Evolutionary conservation across 30 jellyfish, hydroid and myxozoan genomes (phyloP), one percentile per base, ranked within the genome.

Genomic region (Chrysaora quinquecirrha): DNA sequence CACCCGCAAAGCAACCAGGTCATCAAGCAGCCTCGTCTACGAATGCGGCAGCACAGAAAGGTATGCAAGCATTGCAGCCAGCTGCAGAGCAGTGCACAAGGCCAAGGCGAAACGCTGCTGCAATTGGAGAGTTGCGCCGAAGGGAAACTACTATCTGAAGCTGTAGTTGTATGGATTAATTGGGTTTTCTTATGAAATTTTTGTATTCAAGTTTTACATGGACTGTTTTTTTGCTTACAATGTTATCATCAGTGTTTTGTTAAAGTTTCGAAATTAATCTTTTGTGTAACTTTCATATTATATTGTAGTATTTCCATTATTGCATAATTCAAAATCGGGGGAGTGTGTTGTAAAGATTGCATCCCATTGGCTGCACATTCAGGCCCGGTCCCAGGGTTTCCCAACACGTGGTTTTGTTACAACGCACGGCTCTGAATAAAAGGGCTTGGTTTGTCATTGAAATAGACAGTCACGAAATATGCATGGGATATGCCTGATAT

Each of bases 91-190:
- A 34, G 12, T 3, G 12, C 69, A 27, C 9, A 25, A 69, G 82
- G 82, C 82, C 82, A 24, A 69, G 82, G 34, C 72, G 82, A 33
- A 69, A 69, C 25, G 82, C 82, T n/a, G 82, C 82, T 12, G 71
- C 20, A 69, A 69, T 69, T 12, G 82, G 82, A 31, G 71, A 69
- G 66, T n/a, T 69, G 16, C 27, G 82, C 27, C 62, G 34, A 16
- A 34, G 82, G 27, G 82, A 69, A n/a, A 22, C n/a, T n/a, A n/a
- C n/a, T n/a, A n/a, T n/a, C n/a, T n/a, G n/a, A n/a, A n/a, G n/a
- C n/a, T n/a, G n/a, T n/a, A n/a, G n/a, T n/a, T n/a, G n/a, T n/a
- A n/a, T n/a, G n/a, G n/a, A n/a, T n/a, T n/a, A n/a, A n/a, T n/a
- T n/a, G n/a, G n/a, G 9, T 33, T 69, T 7, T 69, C n/a, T 24